Conservation (phyloP, 2,113 vertebrate species). For the Ia io region DNA sequence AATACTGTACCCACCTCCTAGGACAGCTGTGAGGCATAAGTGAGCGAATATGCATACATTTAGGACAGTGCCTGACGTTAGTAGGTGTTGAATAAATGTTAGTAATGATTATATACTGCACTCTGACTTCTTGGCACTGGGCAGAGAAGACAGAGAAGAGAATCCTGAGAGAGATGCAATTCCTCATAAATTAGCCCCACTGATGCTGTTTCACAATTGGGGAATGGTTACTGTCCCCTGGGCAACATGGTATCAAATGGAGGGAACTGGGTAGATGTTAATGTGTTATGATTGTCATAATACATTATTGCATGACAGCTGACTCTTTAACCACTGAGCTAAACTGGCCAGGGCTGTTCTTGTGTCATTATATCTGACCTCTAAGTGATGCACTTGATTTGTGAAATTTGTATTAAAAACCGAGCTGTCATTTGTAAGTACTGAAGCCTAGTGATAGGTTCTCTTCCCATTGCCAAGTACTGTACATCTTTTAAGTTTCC, state of each 20-base stretch:
- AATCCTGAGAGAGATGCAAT: neutral
- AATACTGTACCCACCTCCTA: neutral
- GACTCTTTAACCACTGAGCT: too few relatives aligned
- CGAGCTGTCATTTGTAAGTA: too few relatives aligned
- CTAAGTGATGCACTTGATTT: too few relatives aligned
- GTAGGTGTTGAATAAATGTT: neutral
- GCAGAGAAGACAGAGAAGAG: neutral
- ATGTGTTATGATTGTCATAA: neutral
- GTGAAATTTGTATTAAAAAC: too few relatives aligned
- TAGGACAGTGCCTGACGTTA: neutral
- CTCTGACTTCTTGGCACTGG: neutral
- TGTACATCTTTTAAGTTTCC: neutral
- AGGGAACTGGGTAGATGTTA: neutral
- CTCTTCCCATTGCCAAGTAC: neutral
- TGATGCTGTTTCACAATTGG: neutral
- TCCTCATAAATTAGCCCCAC: neutral
- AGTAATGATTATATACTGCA: neutral
- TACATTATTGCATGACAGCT: neutral
- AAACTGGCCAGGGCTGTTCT: too few relatives aligned
- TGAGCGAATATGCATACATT: neutral
- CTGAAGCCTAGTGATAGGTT: too few relatives aligned
- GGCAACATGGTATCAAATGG: neutral
- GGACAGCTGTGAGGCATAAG: neutral
- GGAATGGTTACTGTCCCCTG: neutral
- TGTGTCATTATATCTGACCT: too few relatives aligned